phyloP scores from a whole-genome alignment of 1,140 invertebrate species.

The Heliconius himera region DNA sequence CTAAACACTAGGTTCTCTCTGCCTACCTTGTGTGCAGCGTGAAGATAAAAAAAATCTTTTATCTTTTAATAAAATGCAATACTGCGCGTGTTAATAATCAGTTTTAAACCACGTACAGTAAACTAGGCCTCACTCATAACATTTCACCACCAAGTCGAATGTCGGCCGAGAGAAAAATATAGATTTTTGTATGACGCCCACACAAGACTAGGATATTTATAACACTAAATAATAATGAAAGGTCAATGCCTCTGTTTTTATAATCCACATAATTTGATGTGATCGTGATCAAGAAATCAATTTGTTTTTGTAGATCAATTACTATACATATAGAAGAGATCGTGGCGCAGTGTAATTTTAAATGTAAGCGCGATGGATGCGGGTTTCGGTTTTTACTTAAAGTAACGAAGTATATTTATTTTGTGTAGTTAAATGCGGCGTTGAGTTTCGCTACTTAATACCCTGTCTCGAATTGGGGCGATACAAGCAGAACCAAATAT shows the following conservation, averaged over 20 bases:
- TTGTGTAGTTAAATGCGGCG: too few relatives aligned
- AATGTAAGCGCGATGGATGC: too few relatives aligned
- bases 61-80: not conserved
- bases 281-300: conserved; percentile 20
- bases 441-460: too few relatives aligned
- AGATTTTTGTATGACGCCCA: conserved; percentile 23
- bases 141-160: not conserved
- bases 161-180: not conserved
- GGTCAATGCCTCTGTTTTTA: conserved; percentile 31
- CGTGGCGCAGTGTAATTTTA: not conserved
- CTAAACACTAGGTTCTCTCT: too few relatives aligned
- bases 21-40: too few relatives aligned
- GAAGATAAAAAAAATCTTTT: too few relatives aligned
- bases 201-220: conserved; percentile 25
- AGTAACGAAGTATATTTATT: too few relatives aligned
- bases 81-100: not conserved
- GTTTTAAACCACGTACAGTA: not conserved
- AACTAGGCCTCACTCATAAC: not conserved
- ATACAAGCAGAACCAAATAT: too few relatives aligned
- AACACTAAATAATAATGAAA: conserved; percentile 32
- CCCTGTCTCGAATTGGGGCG: too few relatives aligned
- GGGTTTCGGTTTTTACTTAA: too few relatives aligned
- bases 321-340: not conserved
- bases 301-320: conserved; percentile 17
- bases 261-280: conserved; percentile 11